These are phyloP conservation scores for Dasysyrphus albostriatus DNA, from an alignment of 2,888 invertebrate genomes.

Conservation along the genomic window DNA sequence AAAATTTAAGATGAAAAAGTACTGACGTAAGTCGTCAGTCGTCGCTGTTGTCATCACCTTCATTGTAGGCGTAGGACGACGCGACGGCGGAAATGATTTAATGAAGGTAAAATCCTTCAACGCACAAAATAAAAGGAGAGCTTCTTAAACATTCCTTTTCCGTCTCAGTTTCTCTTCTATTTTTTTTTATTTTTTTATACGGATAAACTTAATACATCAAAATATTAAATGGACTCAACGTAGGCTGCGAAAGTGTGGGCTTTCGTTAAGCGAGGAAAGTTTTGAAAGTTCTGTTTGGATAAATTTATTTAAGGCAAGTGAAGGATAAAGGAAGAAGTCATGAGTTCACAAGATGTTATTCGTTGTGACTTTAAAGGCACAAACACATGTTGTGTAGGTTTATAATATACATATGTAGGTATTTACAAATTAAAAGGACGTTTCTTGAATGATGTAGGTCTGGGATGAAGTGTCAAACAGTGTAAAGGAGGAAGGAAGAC, in stretches of 20 bases:
- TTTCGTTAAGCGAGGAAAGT: background rate
- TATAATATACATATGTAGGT: too few relatives aligned
- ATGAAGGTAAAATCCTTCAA: conserved; percentile 55
- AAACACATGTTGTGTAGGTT: background rate
- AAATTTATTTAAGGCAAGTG: background rate
- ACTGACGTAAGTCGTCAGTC: background rate
- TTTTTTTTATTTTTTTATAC: conserved; percentile 42
- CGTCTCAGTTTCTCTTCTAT: background rate
- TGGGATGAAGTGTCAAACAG: background rate
- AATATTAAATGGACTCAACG: conserved; percentile 47
- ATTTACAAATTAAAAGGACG: background rate
- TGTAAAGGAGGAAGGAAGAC: background rate
- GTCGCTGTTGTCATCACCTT: background rate
- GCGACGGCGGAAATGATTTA: conserved; percentile 47
- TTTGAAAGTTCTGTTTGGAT: background rate
- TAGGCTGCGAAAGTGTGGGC: background rate
- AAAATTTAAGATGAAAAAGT: conserved; percentile 17
- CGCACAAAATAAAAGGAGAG: conserved; percentile 10
- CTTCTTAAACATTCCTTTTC: background rate
- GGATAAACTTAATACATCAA: conserved; percentile 69
- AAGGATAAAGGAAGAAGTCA: background rate
- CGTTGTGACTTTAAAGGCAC: background rate
- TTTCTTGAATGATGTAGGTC: background rate
- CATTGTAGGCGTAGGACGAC: background rate
- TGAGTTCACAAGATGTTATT: conserved; percentile 17